Conservation (phyloP, 1,140 invertebrate genomes). For the Lerema accius region DNA sequence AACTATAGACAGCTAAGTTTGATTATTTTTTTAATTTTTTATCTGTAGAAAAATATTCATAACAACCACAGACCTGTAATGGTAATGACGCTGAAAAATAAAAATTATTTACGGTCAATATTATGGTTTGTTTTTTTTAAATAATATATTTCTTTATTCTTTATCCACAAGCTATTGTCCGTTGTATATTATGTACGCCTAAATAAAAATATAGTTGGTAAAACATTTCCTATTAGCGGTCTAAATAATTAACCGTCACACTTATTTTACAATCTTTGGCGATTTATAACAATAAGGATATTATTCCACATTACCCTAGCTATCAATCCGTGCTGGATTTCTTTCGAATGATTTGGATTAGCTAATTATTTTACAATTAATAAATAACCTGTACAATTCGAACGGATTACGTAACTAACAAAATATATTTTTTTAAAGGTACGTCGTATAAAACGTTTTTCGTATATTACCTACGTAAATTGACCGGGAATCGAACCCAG, state of each 20-base stretch:
- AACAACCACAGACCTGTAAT: no score
- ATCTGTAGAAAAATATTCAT: no score
- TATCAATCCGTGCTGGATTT: conserved; percentile 56
- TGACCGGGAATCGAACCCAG: neutral
- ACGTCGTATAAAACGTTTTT: no score
- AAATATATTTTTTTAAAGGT: no score
- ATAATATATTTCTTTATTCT: no score
- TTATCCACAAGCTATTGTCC: conserved; percentile 17
- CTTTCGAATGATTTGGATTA: conserved; percentile 30
- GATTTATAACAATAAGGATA: conserved; percentile 78
- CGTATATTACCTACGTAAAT: no score
- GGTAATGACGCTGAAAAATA: no score
- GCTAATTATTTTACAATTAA: conserved; percentile 32
- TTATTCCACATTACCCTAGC: conserved; percentile 72
- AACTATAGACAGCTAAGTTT: neutral
- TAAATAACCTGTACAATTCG: conserved; percentile 10
- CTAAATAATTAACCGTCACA: conserved; percentile 67
- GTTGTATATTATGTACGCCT: conserved; percentile 30
- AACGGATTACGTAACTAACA: conserved; percentile 4
- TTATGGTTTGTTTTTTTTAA: no score
- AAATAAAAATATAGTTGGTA: conserved; percentile 37
- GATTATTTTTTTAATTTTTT: no score
- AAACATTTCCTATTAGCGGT: conserved; percentile 65
- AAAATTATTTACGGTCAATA: no score
- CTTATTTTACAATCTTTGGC: conserved; percentile 78